Evolutionary conservation across 2,888 invertebrate genomes (phyloP), one percentile per base, ranked within the genome.

Genomic region (Cryptocephalus primarius): DNA sequence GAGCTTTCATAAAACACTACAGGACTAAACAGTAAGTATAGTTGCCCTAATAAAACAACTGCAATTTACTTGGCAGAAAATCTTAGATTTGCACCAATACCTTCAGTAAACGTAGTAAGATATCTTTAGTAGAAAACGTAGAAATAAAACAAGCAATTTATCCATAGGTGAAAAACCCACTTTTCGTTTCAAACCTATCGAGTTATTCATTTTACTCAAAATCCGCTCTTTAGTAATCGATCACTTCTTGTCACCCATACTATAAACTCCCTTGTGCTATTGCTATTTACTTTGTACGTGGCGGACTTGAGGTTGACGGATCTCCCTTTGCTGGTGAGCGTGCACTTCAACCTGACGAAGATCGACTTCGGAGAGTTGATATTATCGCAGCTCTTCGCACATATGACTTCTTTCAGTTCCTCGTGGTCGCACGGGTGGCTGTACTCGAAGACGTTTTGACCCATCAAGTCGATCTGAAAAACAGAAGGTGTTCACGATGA

Each of bases 301-400:
- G 95, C 94, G 49, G 94, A 93, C 72, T 96, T 95, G 45, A 96
- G 77, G 70, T 95, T 95, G 55, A 95, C 89, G 67, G 85, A 93
- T 59, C 91, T 78, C n/a, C 96, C 96, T 66, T 95, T 93, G 65
- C 83, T 89, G 12, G 93, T 93, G 44, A 96, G 76, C 0, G 96
- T 94, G 66, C 94, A 94, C 69, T 96, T 97, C 63, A 97, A 79
- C 10, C 96, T 78, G 8, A 92, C 72, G 53, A 90, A 85, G 60
- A 87, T 76, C 13, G 82, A 80, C 45, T 74, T 76, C 2, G 79
- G 73, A 0, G 72, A 65, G 1, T 75, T 75, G 10, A 34, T 31
- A 11, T 42, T 42, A 14, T 71, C 68, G 12, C 60, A 59, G 9
- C 69, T 57, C 53, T 76, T 78, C n/a, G 70, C 62, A 1, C 73